A percentile compares a stretch with the other conserved stretches of the same genome.
Conservation (phyloP, 2,888 invertebrate genomes). For the Orthosia cruda region DNA sequence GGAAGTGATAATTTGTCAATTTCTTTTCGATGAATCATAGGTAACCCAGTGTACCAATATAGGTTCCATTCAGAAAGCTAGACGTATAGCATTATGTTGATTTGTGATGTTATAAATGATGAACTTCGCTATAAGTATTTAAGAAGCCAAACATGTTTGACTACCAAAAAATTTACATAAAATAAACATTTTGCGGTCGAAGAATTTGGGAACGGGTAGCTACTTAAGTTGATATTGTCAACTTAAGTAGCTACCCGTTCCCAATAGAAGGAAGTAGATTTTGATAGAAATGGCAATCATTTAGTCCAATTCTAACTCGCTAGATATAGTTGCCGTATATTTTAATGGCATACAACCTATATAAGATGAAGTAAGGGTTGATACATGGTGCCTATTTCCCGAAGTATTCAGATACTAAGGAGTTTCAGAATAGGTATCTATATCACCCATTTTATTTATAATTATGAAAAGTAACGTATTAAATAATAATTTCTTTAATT, state of each 20-base stretch:
- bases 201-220: no score
- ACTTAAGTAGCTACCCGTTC: neutral
- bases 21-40: no score
- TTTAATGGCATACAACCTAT: neutral
- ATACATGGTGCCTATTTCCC: neutral
- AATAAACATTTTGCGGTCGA: slow-evolving; percentile 20
- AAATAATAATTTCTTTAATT: neutral
- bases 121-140: neutral
- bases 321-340: neutral
- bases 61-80: no score
- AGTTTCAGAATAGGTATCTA: no score
- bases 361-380: neutral
- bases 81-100: no score
- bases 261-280: neutral
- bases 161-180: slow-evolving; percentile 15
- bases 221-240: no score
- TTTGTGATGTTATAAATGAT: neutral
- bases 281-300: neutral
- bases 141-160: slow-evolving; percentile 21
- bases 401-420: no score
- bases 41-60: no score
- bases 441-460: no score
- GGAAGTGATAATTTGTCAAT: no score
- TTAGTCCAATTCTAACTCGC: neutral
- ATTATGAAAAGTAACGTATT: neutral